phyloP scores from a whole-genome alignment of 2,113 vertebrate genomes.

The Gasterosteus aculeatus region DNA sequence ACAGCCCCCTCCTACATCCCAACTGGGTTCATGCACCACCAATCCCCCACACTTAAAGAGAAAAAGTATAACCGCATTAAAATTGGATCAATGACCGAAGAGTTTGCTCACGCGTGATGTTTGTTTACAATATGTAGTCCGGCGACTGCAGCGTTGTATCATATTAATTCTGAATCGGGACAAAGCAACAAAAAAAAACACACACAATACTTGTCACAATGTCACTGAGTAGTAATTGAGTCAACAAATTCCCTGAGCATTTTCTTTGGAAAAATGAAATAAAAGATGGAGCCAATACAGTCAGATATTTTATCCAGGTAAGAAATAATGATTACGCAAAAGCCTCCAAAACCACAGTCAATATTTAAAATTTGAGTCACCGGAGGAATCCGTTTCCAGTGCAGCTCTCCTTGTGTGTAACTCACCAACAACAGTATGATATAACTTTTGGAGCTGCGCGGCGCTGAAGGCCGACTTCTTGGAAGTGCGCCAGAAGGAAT shows the following conservation, averaged over 20 bases:
- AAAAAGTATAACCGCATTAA: too few relatives aligned
- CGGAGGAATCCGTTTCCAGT: slow-evolving; percentile 11
- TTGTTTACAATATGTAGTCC: too few relatives aligned
- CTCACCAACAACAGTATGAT: slow-evolving; percentile 50
- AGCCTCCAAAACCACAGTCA: background rate
- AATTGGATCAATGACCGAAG: too few relatives aligned
- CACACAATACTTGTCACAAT: background rate
- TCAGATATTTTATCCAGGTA: background rate
- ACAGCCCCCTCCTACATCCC: too few relatives aligned
- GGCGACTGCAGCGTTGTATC: too few relatives aligned
- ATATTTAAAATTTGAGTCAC: background rate
- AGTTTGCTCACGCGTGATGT: too few relatives aligned
- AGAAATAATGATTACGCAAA: background rate
- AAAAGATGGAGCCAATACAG: background rate
- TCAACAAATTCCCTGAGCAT: background rate
- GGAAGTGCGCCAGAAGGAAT: slow-evolving; percentile 66
- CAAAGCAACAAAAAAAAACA: too few relatives aligned
- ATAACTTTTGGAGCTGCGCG: slow-evolving; percentile 58
- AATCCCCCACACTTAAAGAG: too few relatives aligned
- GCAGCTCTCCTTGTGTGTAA: slow-evolving; percentile 26
- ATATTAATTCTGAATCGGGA: too few relatives aligned
- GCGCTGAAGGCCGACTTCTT: slow-evolving; percentile 56
- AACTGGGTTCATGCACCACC: too few relatives aligned
- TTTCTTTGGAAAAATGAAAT: background rate
- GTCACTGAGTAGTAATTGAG: background rate